These are phyloP conservation scores for Leptodirus hochenwartii DNA, from an alignment of 2,888 invertebrate species.

Conservation along the genomic window DNA sequence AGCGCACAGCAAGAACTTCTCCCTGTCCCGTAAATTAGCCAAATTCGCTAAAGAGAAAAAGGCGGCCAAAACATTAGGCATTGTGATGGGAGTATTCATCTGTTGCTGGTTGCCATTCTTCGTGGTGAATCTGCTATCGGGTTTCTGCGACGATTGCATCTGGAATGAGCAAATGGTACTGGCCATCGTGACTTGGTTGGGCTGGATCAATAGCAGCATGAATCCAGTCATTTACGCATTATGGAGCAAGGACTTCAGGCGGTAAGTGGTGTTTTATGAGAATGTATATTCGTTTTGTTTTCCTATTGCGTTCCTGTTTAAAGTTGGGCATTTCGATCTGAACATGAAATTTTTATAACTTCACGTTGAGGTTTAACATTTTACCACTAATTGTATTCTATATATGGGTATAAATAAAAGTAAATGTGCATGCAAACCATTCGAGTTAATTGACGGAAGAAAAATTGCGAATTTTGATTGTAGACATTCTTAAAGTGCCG, in stretches of 20 bases:
- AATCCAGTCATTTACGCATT: constrained; percentile 98
- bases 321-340: no score
- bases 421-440: no score
- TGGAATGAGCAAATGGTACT: constrained; percentile 75
- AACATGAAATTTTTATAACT: no score
- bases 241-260: constrained; percentile 90
- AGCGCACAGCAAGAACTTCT: constrained; percentile 64
- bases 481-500: no score
- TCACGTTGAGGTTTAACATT: no score
- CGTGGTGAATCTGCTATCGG: constrained; percentile 81
- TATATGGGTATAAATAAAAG: no score
- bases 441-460: no score
- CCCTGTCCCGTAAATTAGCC: constrained; percentile 77
- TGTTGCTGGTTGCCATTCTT: constrained; percentile 97
- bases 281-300: constrained; percentile 2
- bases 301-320: no score
- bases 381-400: no score
- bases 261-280: constrained; percentile 34
- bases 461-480: no score
- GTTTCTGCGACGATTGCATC: constrained; percentile 75
- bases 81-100: constrained; percentile 94
- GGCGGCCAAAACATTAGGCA: constrained; percentile 91
- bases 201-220: constrained; percentile 93
- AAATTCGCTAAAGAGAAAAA: constrained; percentile 96
- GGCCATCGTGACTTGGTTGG: constrained; percentile 82